A percentile compares a stretch with the other conserved stretches of the same genome.
These are phyloP conservation scores for Drosophila recens DNA, from an alignment of 2,888 invertebrate species.

Conservation along the genomic window DNA sequence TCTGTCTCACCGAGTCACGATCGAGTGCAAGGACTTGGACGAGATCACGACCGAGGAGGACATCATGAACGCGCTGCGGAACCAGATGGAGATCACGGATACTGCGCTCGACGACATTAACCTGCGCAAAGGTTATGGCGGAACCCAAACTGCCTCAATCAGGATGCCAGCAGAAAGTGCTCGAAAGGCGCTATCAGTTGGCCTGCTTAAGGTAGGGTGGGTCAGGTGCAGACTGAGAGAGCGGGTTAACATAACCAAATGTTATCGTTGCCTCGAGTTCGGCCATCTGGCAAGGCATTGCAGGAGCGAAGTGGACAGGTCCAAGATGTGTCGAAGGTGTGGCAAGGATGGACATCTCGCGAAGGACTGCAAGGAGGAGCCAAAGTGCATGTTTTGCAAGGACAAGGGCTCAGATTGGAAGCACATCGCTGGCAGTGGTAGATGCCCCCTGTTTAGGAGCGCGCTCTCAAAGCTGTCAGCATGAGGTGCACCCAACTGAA, in stretches of 20 bases:
- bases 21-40: no score
- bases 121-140: neutral
- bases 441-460: slow-evolving; percentile 5
- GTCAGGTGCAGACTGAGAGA: slow-evolving; percentile 3
- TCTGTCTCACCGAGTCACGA: no score
- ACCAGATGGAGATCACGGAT: no score
- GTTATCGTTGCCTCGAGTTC: slow-evolving; percentile 5
- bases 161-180: neutral
- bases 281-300: slow-evolving; percentile 1
- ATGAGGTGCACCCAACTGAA: slow-evolving; percentile 16
- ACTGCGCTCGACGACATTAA: no score
- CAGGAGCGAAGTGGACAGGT: neutral
- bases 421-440: slow-evolving; percentile 1
- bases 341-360: neutral
- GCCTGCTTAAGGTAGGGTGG: neutral
- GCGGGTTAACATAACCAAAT: neutral
- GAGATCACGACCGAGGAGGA: no score
- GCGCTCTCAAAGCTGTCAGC: neutral
- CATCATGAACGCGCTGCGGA: no score
- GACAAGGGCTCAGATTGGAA: neutral
- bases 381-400: slow-evolving; percentile 1
- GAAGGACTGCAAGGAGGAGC: neutral
- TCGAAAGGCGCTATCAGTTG: neutral
- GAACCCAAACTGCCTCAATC: neutral
- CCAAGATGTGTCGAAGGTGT: neutral